These are phyloP conservation scores for Apostichopus parvimensis DNA, from an alignment of 35 echinoderm and acorn worm genomes.

Conservation along the genomic window DNA sequence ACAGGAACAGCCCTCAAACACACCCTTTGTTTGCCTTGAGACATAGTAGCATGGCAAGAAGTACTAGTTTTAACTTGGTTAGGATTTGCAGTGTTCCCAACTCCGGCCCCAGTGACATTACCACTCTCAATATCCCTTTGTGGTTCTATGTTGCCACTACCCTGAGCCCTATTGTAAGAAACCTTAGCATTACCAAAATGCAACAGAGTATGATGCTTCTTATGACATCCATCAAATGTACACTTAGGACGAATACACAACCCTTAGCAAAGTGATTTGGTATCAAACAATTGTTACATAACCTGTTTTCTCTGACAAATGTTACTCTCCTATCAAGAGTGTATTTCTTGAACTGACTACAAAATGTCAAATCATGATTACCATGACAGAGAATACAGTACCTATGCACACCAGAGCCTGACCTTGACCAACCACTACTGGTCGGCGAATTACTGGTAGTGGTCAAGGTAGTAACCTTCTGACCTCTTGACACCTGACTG, in stretches of 20 bases:
- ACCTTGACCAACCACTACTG: not conserved
- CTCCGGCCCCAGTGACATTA: not conserved
- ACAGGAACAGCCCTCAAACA: slow-evolving; percentile 26
- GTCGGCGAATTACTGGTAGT: not conserved
- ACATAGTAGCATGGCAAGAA: not conserved
- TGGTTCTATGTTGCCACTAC: too few relatives aligned
- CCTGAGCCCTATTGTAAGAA: too few relatives aligned
- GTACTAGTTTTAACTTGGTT: not conserved
- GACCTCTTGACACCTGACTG: too few relatives aligned
- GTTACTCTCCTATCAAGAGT: slow-evolving; percentile 40
- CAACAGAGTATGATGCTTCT: slow-evolving; percentile 60
- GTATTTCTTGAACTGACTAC: slow-evolving; percentile 37
- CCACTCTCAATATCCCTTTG: not conserved
- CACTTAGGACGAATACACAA: slow-evolving; percentile 17
- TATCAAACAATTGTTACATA: slow-evolving; percentile 61
- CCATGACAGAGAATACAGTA: too few relatives aligned
- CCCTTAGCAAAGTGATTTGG: slow-evolving; percentile 43
- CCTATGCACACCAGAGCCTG: not conserved
- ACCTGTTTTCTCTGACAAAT: slow-evolving; percentile 8
- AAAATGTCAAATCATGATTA: not conserved
- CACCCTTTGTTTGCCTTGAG: not conserved
- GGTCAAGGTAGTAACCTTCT: not conserved
- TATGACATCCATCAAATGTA: slow-evolving; percentile 20
- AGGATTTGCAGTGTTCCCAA: not conserved
- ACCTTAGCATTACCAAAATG: slow-evolving; percentile 3